Evolutionary conservation across 2,797 vertebrate genomes (phyloP), one percentile per base, ranked within the genome.

Genomic region (Molossus alvarezi): DNA sequence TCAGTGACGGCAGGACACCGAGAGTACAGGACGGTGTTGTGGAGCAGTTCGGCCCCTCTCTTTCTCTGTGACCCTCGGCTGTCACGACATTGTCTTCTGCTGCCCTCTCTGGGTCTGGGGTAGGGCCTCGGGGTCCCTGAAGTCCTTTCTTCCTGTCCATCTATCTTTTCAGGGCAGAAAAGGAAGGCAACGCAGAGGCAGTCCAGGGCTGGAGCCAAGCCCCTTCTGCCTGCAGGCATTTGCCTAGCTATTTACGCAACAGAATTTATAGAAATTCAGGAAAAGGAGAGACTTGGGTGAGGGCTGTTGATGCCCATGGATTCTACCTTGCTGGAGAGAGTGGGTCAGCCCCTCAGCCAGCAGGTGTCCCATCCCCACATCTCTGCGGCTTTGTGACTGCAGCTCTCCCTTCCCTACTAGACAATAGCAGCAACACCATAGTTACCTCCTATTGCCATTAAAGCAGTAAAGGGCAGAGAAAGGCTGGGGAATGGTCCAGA

Each of bases 1-100:
- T 55, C 76, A 25, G 25, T 3, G 14, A 5, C 20, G 0, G 0
- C 33, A 51, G 57, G 71, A 15, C 2, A 3, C 1, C 0, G 23
- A 33, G 41, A 1, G 1, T 2, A 5, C 48, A 33, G 20, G 51
- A n/a, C 1, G 1, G n/a, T 13, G n/a, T 10, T 4, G 0, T 7
- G 6, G 20, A 7, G 5, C 69, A 9, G 23, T 10, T 37, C 9
- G 0, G 5, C 13, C 21, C 17, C 5, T 14, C 41, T n/a, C 29
- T 20, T 37, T 45, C 75, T 53, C 58, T 1, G 2, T 33, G 53
- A 62, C 20, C 3, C 55, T 87, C 0, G 33, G 25, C 51, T 29
- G 0, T 27, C 5, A 17, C 67, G 65, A 3, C n/a, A 5, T 2
- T 6, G 48, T 3, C 4, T 8, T 55, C 18, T 4, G 48, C 58